phyloP scores from a whole-genome alignment of 2,797 vertebrate species.

The Poecilia picta region DNA sequence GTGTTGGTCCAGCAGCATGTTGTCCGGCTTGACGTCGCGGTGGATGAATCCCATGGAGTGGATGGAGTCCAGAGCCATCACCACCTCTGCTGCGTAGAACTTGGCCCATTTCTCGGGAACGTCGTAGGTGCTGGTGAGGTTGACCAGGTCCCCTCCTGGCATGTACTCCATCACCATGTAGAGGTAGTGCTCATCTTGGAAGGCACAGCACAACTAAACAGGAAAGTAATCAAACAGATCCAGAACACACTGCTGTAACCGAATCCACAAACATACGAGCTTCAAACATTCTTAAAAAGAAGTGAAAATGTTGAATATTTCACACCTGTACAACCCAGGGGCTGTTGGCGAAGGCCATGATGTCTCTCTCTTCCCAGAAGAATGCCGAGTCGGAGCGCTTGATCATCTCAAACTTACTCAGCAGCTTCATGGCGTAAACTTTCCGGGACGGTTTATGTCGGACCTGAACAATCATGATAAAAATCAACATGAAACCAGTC shows the following conservation, averaged over 20 bases:
- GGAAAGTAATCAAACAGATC: neutral
- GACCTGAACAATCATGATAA: constrained; percentile 79
- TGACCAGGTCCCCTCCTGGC: constrained; percentile 99
- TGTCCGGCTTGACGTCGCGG: constrained; percentile 97
- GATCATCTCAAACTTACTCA: constrained; percentile 99
- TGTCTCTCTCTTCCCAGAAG: constrained; percentile 99
- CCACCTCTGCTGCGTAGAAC: constrained; percentile 98
- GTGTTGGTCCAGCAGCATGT: constrained; percentile 94
- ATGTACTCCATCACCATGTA: constrained; percentile 99
- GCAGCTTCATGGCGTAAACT: constrained; percentile 98
- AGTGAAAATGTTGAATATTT: neutral
- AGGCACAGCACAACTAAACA: constrained; percentile 93
- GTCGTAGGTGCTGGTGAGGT: constrained; percentile 98
- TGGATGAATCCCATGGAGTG: constrained; percentile 99
- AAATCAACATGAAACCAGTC: neutral
- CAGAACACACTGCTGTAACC: neutral
- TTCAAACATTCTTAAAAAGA: neutral
- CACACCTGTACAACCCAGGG: constrained; percentile 98
- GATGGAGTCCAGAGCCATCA: constrained; percentile 96
- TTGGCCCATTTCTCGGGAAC: constrained; percentile 98
- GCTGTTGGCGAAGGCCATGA: constrained; percentile 98
- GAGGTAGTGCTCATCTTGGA: constrained; percentile 97
- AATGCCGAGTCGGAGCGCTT: constrained; percentile 99
- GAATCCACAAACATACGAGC: neutral
- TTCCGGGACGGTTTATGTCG: constrained; percentile 95